A percentile compares a stretch with the other conserved stretches of the same genome.
Conservation (phyloP, 2,113 vertebrate genomes). For the Trogon surrucura region DNA sequence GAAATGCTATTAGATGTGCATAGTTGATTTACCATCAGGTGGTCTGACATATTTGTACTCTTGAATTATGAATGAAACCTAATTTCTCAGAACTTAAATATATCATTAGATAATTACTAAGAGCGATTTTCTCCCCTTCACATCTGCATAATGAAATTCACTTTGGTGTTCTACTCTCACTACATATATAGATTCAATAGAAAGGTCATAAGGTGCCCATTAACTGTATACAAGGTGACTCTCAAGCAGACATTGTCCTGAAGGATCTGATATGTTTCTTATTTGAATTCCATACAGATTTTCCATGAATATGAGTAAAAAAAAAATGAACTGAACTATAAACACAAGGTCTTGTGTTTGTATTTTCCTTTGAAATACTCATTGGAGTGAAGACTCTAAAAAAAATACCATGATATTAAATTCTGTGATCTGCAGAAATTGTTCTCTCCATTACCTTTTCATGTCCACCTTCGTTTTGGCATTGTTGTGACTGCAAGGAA, state of each 20-base stretch:
- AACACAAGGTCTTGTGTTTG: background rate
- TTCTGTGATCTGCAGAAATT: background rate
- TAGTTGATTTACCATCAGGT: background rate
- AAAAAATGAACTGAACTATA: background rate
- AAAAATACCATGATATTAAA: background rate
- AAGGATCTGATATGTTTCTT: background rate
- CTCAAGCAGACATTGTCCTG: background rate
- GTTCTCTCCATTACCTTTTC: background rate
- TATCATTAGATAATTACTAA: slow-evolving; percentile 23
- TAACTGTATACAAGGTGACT: background rate
- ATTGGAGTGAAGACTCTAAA: background rate
- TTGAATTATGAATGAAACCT: slow-evolving; percentile 48
- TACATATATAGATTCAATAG: background rate
- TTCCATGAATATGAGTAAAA: background rate
- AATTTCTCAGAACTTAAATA: slow-evolving; percentile 22
- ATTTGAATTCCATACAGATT: background rate
- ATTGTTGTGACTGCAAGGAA: background rate
- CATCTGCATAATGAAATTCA: slow-evolving; percentile 3
- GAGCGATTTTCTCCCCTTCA: background rate
- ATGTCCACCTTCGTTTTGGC: background rate
- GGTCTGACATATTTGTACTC: slow-evolving; percentile 7
- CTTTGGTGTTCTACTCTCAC: background rate
- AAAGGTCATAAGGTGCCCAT: background rate
- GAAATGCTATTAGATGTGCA: background rate
- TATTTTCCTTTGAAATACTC: background rate